Evolutionary conservation across 2,888 invertebrate species (phyloP).

Genomic region (Smittia aterrima): DNA sequence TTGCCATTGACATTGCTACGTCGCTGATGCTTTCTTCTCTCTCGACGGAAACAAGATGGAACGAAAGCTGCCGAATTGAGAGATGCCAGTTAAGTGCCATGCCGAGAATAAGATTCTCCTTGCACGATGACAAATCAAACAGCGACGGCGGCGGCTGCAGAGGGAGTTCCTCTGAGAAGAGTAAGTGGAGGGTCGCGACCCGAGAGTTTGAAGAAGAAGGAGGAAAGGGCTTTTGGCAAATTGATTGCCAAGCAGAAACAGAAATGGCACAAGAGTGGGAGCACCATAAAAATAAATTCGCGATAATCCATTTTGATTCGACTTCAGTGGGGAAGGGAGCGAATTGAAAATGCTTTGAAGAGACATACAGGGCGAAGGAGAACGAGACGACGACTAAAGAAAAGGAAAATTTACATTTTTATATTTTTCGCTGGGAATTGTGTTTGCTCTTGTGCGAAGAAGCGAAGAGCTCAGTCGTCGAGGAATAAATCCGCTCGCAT

Average conservation of each 20-base stretch:
- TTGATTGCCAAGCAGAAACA: conserved; percentile 30
- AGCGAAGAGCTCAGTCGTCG: no score
- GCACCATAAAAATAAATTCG: conserved; percentile 38
- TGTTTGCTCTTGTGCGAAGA: not conserved
- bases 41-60: conserved; percentile 7
- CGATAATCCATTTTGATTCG: conserved; percentile 34
- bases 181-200: not conserved
- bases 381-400: not conserved
- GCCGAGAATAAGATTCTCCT: not conserved
- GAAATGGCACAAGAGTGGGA: conserved; percentile 32
- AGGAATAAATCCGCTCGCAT: conserved; percentile 22
- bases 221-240: not conserved
- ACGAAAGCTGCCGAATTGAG: not conserved
- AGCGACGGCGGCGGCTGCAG: not conserved
- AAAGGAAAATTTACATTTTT: conserved; percentile 37
- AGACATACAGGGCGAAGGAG: not conserved
- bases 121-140: conserved; percentile 14
- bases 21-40: not conserved
- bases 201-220: not conserved
- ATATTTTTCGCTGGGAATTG: not conserved
- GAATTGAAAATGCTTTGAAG: not conserved
- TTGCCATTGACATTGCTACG: conserved; percentile 23
- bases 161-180: not conserved
- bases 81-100: not conserved
- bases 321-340: not conserved